Evolutionary conservation across 2,797 vertebrate genomes (phyloP).

Genomic region (Enteromius argenteus): DNA sequence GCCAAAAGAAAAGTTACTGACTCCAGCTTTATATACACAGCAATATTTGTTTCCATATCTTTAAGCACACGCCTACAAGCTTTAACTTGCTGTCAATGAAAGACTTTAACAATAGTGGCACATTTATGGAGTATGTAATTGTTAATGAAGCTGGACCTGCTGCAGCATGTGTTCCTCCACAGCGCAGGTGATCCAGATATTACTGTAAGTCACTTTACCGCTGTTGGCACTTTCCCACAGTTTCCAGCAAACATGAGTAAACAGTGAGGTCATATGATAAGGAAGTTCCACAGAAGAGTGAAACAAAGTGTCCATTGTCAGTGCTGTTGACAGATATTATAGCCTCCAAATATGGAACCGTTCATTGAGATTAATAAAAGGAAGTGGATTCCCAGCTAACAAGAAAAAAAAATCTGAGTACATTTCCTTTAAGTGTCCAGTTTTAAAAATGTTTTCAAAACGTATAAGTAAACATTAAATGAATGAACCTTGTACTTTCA

Average conservation of each 20-base stretch:
- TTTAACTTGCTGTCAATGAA: background rate
- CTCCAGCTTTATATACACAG: background rate
- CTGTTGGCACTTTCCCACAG: slow-evolving; percentile 51
- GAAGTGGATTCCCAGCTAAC: background rate
- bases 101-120: background rate
- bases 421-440: background rate
- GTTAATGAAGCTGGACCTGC: slow-evolving; percentile 55
- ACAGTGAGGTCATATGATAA: slow-evolving; percentile 70
- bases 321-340: background rate
- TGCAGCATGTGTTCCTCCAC: slow-evolving; percentile 57
- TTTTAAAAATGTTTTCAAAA: background rate
- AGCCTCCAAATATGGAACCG: background rate
- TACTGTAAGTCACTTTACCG: background rate
- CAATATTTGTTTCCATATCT: background rate
- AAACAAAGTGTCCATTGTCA: slow-evolving; percentile 43
- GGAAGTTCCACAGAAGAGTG: slow-evolving; percentile 13
- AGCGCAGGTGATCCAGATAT: slow-evolving; percentile 34
- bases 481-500: background rate
- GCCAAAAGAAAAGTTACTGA: no score
- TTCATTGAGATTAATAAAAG: background rate
- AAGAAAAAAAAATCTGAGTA: background rate
- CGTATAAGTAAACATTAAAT: background rate
- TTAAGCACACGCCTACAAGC: background rate
- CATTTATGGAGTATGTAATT: background rate
- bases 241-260: background rate